A percentile compares a stretch with the other conserved stretches of the same genome.
These are phyloP conservation scores for Epizoanthus scotinus DNA, from an alignment of 92 coral and sea anemone genomes.

Conservation along the genomic window DNA sequence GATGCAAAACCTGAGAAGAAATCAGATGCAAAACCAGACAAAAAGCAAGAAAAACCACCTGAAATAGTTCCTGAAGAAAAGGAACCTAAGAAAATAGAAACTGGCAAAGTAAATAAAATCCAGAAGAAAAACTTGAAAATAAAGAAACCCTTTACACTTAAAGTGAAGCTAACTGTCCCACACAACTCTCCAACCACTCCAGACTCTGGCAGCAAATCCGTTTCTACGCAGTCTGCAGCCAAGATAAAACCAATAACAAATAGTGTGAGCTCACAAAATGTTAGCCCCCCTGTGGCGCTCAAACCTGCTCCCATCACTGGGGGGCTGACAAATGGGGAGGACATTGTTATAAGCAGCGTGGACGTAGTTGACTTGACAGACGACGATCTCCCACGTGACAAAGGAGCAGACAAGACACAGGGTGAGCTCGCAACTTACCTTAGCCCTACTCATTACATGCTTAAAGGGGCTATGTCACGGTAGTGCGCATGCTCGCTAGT, in stretches of 20 bases:
- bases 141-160: slow-evolving; percentile 4
- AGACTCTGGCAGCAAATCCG: background rate
- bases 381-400: slow-evolving; percentile 20
- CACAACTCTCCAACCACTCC: background rate
- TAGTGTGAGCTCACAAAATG: too few relatives aligned
- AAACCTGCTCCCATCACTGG: too few relatives aligned
- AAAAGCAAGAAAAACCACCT: background rate
- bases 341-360: slow-evolving; percentile 14
- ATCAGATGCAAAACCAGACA: background rate
- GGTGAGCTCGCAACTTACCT: background rate
- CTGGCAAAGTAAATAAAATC: background rate
- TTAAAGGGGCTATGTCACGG: too few relatives aligned
- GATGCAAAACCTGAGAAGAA: slow-evolving; percentile 11
- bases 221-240: slow-evolving; percentile 26
- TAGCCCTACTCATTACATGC: too few relatives aligned
- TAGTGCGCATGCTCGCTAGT: too few relatives aligned
- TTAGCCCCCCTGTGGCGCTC: too few relatives aligned
- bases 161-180: background rate
- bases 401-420: slow-evolving; percentile 1
- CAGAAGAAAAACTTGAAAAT: slow-evolving; percentile 9
- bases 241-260: slow-evolving; percentile 9
- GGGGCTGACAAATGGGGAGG: background rate
- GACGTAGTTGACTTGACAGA: slow-evolving; percentile 21
- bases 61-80: background rate
- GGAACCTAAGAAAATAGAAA: slow-evolving; percentile 10